Conservation (phyloP, 64 coral and sea anemone genomes). For the Astreopora myriophthalma region DNA sequence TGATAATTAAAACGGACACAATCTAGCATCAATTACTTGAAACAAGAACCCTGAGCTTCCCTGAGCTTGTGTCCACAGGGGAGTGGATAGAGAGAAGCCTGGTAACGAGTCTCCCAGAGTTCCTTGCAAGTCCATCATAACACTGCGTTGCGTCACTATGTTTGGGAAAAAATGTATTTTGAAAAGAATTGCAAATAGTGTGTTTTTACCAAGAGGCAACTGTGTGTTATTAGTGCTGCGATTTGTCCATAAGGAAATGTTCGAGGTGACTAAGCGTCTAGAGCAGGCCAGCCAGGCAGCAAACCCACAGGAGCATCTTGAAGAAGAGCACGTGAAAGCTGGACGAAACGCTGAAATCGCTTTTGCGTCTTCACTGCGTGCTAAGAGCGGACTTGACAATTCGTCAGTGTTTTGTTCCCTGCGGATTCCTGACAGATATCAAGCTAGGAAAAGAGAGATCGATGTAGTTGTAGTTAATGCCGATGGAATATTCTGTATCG, state of each 20-base stretch:
- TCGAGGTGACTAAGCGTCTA: constrained; percentile 83
- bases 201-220: neutral
- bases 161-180: neutral
- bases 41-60: too few relatives aligned
- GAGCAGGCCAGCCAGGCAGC: constrained; percentile 85
- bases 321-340: constrained; percentile 87
- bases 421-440: constrained; percentile 88
- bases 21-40: too few relatives aligned
- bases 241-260: constrained; percentile 59
- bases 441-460: constrained; percentile 89
- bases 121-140: constrained; percentile 19
- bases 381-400: constrained; percentile 75
- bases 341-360: constrained; percentile 83
- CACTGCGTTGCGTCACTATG: constrained; percentile 48
- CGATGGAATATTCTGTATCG: constrained; percentile 87
- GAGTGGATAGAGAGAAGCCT: neutral
- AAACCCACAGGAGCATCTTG: constrained; percentile 85
- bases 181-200: neutral
- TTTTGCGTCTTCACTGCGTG: constrained; percentile 67
- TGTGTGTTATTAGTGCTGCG: neutral
- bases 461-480: constrained; percentile 82
- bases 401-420: constrained; percentile 93
- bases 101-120: neutral
- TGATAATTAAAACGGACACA: too few relatives aligned
- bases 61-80: too few relatives aligned